Percentiles rank a stretch among this genome's conserved stretches.
phyloP scores from a whole-genome alignment of 2,113 vertebrate species.

The Rhea pennata region DNA sequence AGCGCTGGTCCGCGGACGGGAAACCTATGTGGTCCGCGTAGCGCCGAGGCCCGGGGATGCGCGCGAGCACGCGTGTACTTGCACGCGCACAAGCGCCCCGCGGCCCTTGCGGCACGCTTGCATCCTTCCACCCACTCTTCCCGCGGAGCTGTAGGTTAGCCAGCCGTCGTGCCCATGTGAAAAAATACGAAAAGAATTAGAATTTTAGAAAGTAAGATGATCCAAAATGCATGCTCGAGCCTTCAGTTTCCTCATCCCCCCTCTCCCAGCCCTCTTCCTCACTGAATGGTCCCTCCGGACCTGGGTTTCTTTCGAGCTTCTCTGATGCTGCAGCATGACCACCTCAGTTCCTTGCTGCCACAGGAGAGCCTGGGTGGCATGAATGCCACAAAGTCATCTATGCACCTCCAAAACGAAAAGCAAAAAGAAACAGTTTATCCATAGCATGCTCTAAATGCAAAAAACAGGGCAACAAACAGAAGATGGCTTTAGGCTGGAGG shows the following conservation, averaged over 20 bases:
- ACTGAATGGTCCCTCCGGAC: too few relatives aligned
- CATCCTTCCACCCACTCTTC: neutral
- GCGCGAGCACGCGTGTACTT: rapidly evolving
- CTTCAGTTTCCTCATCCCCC: neutral
- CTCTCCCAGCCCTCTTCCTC: neutral
- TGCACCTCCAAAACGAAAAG: neutral
- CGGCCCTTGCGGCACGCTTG: neutral
- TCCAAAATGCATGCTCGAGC: neutral
- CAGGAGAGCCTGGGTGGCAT: neutral
- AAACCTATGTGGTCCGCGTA: neutral
- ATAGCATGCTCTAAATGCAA: rapidly evolving
- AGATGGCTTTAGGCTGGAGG: neutral
- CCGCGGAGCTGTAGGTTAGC: rapidly evolving
- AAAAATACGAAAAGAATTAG: neutral
- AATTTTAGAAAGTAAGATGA: neutral
- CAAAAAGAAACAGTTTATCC: neutral
- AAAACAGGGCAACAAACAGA: neutral
- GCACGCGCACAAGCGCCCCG: neutral
- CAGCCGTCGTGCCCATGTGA: neutral
- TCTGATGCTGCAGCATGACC: too few relatives aligned
- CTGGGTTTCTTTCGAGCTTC: neutral
- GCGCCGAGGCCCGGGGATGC: too few relatives aligned
- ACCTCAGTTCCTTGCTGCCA: neutral
- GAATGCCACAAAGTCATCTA: neutral
- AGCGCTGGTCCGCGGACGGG: neutral